Conservation (phyloP, 2,888 invertebrate genomes). For the Athripsodes cinereus region DNA sequence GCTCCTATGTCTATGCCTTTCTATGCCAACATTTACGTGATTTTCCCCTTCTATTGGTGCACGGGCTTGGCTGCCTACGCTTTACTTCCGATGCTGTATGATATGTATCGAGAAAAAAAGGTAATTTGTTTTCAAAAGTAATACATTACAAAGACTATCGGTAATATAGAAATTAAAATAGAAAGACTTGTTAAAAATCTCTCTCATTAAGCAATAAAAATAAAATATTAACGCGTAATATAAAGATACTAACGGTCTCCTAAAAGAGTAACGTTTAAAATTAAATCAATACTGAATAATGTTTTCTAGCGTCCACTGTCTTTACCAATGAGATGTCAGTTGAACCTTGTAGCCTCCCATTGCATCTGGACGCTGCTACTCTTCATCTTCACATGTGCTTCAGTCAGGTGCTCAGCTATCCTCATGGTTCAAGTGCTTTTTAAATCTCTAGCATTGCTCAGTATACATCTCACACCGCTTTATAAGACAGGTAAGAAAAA, state of each 20-base stretch:
- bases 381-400: constrained; percentile 18
- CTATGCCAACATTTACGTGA: constrained; percentile 21
- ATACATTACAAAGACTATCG: no score
- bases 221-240: no score
- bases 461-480: constrained; percentile 20
- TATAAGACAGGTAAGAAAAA: constrained; percentile 21
- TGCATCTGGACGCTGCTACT: constrained; percentile 17
- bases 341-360: constrained; percentile 22
- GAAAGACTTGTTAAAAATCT: no score
- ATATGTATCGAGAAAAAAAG: constrained; percentile 20
- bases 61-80: constrained; percentile 13
- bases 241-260: no score
- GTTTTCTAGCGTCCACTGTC: constrained; percentile 16
- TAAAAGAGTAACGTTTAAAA: no score
- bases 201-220: no score
- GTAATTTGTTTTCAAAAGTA: no score
- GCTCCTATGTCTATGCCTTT: constrained; percentile 22
- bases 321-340: constrained; percentile 10
- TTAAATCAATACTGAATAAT: no score
- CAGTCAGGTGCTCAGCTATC: constrained; percentile 14
- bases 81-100: constrained; percentile 8
- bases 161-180: no score
- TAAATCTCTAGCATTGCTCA: constrained; percentile 15
- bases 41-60: constrained; percentile 25
- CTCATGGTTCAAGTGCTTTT: constrained; percentile 17